Percentiles rank a stretch among this genome's conserved stretches.
These are phyloP conservation scores for Formica selysi DNA, from an alignment of 1,140 invertebrate species.

Conservation along the genomic window DNA sequence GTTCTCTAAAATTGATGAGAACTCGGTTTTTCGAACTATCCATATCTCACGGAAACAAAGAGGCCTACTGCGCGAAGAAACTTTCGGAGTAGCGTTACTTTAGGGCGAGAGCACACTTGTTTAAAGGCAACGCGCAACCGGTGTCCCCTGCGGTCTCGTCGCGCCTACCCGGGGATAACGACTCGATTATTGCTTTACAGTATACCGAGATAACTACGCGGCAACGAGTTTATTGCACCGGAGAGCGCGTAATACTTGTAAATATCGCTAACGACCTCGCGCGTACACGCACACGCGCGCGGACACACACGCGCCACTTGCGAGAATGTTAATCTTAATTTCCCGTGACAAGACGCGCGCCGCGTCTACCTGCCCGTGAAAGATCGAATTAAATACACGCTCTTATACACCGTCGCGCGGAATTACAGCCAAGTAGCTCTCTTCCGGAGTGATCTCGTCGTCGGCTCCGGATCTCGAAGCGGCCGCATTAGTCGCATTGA, in stretches of 20 bases:
- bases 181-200: constrained; percentile 77
- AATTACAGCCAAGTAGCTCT: constrained; percentile 69
- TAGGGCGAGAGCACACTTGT: too few relatives aligned
- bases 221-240: constrained; percentile 75
- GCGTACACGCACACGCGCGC: background rate
- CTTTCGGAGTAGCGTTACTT: too few relatives aligned
- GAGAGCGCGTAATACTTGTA: constrained; percentile 70
- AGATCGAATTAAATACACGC: constrained; percentile 74
- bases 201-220: constrained; percentile 65
- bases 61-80: too few relatives aligned
- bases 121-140: background rate
- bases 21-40: too few relatives aligned
- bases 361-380: constrained; percentile 73
- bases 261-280: constrained; percentile 75
- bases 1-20: background rate
- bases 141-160: constrained; percentile 22
- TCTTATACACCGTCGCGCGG: constrained; percentile 46
- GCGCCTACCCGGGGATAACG: constrained; percentile 69
- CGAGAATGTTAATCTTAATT: constrained; percentile 77
- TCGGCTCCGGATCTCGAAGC: constrained; percentile 1
- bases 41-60: too few relatives aligned
- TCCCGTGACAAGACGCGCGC: constrained; percentile 70
- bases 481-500: constrained; percentile 44
- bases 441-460: constrained; percentile 53
- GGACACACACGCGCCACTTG: constrained; percentile 56